phyloP scores from a whole-genome alignment of 2,888 invertebrate genomes.

The Conchocele bisecta region DNA sequence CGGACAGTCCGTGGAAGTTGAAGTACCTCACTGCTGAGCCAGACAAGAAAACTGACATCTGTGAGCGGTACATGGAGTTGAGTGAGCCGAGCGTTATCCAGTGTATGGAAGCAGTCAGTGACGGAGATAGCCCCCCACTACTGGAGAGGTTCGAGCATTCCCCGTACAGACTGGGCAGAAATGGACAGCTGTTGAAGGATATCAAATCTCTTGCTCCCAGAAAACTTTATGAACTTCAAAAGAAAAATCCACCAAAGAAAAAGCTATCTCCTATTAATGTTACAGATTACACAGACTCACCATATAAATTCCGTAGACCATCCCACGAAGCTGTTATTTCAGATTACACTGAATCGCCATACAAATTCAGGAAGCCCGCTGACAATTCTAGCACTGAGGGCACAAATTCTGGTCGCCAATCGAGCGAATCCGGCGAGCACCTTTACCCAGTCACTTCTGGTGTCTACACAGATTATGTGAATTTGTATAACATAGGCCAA shows the following conservation, averaged over 20 bases:
- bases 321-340: neutral
- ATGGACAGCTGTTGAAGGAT: slow-evolving; percentile 56
- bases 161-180: slow-evolving; percentile 54
- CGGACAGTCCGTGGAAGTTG: slow-evolving; percentile 36
- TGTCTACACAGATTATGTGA: slow-evolving; percentile 40
- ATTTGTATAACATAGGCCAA: slow-evolving; percentile 26
- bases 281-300: slow-evolving; percentile 54
- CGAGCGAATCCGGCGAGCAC: slow-evolving; percentile 30
- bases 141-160: slow-evolving; percentile 49
- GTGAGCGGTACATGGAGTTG: slow-evolving; percentile 23
- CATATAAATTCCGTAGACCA: slow-evolving; percentile 58
- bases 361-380: slow-evolving; percentile 4
- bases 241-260: slow-evolving; percentile 37
- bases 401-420: slow-evolving; percentile 1
- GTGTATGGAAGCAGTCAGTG: neutral
- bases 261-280: slow-evolving; percentile 35
- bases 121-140: neutral
- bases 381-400: neutral
- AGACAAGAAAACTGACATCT: slow-evolving; percentile 23
- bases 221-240: slow-evolving; percentile 44
- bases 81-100: slow-evolving; percentile 1
- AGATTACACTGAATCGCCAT: slow-evolving; percentile 14
- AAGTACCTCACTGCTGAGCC: slow-evolving; percentile 43
- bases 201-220: slow-evolving; percentile 49
- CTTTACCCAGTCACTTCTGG: slow-evolving; percentile 12